Base-by-base conservation (phyloP, 2,797 vertebrate genomes). In the Danio choprae region DNA sequence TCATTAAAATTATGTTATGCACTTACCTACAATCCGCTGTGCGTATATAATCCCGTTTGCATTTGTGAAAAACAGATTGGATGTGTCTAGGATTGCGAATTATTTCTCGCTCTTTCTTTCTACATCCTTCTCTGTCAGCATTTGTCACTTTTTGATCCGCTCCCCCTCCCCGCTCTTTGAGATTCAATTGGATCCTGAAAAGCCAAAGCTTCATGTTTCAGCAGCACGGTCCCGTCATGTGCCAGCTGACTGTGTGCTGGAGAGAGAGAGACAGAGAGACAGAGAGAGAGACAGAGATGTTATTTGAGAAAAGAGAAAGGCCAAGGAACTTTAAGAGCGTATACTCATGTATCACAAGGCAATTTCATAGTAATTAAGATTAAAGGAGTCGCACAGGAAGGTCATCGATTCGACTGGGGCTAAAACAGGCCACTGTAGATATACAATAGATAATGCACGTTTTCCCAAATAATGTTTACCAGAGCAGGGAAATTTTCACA, bases 181-280 rank as follows among this genome's bases (percentile, higher is more conserved):
- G 73, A 77, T 86, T 88, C 79, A 86, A 50, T 29, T 76, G 75
- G 84, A 84, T 80, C 59, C 59, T 73, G 81, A 77, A 84, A 82
- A 74, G 78, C 76, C 48, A 36, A 77, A 79, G 86, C 74, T 83
- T 92, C 85, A 86, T 80, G 88, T 91, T 90, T 89, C 85, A 89
- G 67, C 67, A 44, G 76, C 86, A 83, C 81, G 73, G 79, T 59
- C 79, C 46, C 18, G 59, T 82, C 69, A 74, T 82, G 77, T 84
- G 83, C 82, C 84, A 87, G 76, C 77, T 86, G 84, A 77, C 82
- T 67, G 78, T 58, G 64, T 86, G 81, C 62, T 72, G 60, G 60
- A 72, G 60, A 73, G 64, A 74, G 75, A 77, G 74, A 50, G 70
- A 56, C 48, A n/a, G n/a, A n/a, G n/a, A n/a, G n/a, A n/a, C n/a